These are phyloP conservation scores for Drosophila novamexicana DNA, from an alignment of 1,140 invertebrate genomes.

Conservation along the genomic window DNA sequence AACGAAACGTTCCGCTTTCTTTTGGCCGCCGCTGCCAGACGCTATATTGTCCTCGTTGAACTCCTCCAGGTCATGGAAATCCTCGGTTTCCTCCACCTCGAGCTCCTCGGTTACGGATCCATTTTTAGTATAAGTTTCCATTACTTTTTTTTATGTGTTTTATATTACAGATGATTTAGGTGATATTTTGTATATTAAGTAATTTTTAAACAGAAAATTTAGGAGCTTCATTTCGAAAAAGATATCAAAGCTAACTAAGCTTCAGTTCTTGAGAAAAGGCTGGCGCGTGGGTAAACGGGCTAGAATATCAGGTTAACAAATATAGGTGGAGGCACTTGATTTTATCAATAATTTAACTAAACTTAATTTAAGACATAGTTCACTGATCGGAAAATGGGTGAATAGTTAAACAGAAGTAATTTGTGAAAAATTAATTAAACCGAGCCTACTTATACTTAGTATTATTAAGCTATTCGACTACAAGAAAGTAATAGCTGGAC, in stretches of 20 bases:
- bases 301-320: not conserved
- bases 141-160: slow-evolving; percentile 3
- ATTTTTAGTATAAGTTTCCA: slow-evolving; percentile 26
- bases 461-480: too few species aligned
- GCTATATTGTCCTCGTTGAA: slow-evolving; percentile 86
- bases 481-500: too few species aligned
- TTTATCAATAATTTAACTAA: too few species aligned
- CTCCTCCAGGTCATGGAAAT: slow-evolving; percentile 67
- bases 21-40: slow-evolving; percentile 87
- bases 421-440: too few species aligned
- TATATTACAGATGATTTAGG: slow-evolving; percentile 2
- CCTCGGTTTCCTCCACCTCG: slow-evolving; percentile 65
- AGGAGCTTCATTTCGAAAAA: not conserved
- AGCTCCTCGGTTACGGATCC: slow-evolving; percentile 87
- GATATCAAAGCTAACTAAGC: slow-evolving; percentile 1
- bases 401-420: too few species aligned
- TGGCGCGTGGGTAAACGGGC: not conserved
- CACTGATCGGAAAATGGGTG: too few species aligned
- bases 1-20: slow-evolving; percentile 92
- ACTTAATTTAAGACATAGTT: too few species aligned
- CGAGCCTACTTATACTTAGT: too few species aligned
- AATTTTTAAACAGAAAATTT: not conserved
- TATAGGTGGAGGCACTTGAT: too few species aligned
- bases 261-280: not conserved
- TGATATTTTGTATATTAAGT: not conserved